Evolutionary conservation across 2,113 vertebrate species (phyloP).

Genomic region (Podarcis cretensis): DNA sequence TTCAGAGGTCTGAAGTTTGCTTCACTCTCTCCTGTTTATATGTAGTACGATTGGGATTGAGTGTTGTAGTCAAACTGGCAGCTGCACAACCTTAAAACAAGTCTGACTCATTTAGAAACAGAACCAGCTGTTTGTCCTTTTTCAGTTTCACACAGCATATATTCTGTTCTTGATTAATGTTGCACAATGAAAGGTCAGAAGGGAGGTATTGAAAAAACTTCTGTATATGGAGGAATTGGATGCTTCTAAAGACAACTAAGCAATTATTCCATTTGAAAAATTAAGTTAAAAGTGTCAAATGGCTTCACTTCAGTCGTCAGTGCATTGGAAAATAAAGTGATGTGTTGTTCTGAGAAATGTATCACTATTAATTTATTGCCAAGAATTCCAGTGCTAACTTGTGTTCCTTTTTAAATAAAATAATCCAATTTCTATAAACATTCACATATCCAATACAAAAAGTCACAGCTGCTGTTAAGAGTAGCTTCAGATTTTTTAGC

Average conservation of each 20-base stretch:
- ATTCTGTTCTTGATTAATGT: neutral
- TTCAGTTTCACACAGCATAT: neutral
- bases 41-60: accelerated
- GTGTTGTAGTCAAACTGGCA: neutral
- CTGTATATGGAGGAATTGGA: neutral
- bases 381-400: neutral
- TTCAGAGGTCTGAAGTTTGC: neutral
- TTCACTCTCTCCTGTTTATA: neutral
- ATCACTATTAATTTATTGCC: neutral
- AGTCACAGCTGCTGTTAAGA: slow-evolving; percentile 18
- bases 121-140: neutral
- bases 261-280: neutral
- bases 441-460: neutral
- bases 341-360: neutral
- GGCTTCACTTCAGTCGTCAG: neutral
- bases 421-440: neutral
- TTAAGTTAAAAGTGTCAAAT: neutral
- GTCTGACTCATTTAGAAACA: neutral
- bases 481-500: slow-evolving; percentile 5
- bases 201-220: neutral
- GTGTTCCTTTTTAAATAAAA: neutral
- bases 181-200: neutral
- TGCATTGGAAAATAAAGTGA: neutral
- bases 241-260: neutral
- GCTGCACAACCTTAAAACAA: neutral